Percentiles rank a stretch among this genome's conserved stretches.
Evolutionary conservation across 2,797 vertebrate species (phyloP).

Genomic region (Chaenodraco wilsoni): DNA sequence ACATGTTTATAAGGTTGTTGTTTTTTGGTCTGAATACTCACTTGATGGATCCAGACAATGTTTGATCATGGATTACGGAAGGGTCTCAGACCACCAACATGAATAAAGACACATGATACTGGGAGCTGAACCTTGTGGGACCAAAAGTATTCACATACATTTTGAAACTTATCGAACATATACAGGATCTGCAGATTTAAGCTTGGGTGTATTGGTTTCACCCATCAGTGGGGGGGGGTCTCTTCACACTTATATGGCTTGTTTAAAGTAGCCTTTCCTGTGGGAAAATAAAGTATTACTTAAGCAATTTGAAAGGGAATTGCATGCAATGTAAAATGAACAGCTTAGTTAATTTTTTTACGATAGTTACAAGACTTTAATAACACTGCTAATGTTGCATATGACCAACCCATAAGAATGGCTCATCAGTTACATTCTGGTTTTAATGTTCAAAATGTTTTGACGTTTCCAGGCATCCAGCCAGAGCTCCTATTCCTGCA

Average conservation of each 20-base stretch:
- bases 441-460: not conserved
- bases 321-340: not conserved
- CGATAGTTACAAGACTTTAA: not conserved
- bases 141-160: not conserved
- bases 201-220: not conserved
- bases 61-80: not conserved
- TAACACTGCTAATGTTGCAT: not conserved
- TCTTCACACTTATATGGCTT: not conserved
- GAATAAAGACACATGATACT: too few species aligned
- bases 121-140: not conserved
- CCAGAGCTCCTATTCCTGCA: slow-evolving; percentile 98
- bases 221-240: not conserved
- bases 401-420: not conserved
- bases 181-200: not conserved
- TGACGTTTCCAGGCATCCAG: slow-evolving; percentile 84
- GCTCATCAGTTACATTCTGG: not conserved
- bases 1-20: not conserved
- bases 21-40: not conserved
- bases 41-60: not conserved
- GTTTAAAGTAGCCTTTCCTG: not conserved
- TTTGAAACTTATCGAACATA: not conserved
- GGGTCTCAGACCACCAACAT: not conserved
- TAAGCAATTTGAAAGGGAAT: not conserved
- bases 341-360: not conserved
- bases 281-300: too few species aligned